These are phyloP conservation scores for Marmota monax DNA, from an alignment of 2,113 vertebrate genomes.

Conservation along the genomic window DNA sequence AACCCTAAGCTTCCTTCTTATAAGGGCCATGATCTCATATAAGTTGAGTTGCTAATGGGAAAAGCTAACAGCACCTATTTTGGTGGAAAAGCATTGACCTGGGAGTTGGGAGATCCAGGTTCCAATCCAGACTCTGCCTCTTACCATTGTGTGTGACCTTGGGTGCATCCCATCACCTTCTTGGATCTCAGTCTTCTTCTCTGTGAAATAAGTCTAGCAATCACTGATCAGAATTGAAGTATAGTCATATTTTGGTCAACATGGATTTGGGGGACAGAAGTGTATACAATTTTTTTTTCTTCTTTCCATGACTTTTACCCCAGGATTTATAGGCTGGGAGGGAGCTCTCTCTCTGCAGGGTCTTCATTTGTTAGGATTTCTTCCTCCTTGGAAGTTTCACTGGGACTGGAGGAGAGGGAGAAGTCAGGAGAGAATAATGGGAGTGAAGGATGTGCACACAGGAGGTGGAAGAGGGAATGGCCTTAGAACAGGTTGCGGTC, in stretches of 20 bases:
- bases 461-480: background rate
- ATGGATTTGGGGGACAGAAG: background rate
- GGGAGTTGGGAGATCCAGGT: background rate
- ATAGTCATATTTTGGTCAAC: background rate
- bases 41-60: background rate
- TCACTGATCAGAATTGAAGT: background rate
- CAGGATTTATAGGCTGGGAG: background rate
- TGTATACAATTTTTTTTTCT: background rate
- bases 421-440: background rate
- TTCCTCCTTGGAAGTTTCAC: slow-evolving; percentile 4
- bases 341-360: background rate
- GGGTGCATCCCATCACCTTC: background rate
- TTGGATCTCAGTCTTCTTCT: slow-evolving; percentile 25
- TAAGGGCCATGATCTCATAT: background rate
- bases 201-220: background rate
- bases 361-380: background rate
- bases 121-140: background rate
- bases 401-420: background rate
- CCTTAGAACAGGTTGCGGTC: background rate
- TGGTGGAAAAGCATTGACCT: background rate
- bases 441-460: background rate
- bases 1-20: background rate
- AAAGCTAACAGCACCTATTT: background rate
- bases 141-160: background rate
- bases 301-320: slow-evolving; percentile 9